Evolutionary conservation across 2,888 invertebrate genomes (phyloP).

Genomic region (Paralinhomoeus sp.): DNA sequence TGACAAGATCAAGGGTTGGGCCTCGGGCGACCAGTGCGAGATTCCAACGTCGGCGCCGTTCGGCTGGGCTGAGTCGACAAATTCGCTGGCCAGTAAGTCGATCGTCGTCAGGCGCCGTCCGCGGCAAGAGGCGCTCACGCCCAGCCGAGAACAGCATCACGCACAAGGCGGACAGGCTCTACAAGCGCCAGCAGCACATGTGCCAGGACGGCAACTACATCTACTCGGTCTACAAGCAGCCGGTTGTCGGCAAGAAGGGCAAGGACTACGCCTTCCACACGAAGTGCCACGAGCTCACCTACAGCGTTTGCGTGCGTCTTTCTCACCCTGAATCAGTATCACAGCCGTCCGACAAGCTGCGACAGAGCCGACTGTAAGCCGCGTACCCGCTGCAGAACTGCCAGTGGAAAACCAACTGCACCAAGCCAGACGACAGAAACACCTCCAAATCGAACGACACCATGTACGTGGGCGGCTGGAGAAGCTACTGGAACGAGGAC

Average conservation of each 20-base stretch:
- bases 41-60: not conserved
- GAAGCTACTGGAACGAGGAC: conserved; percentile 1
- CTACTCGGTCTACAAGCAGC: not conserved
- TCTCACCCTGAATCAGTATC: too few relatives aligned
- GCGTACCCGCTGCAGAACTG: too few relatives aligned
- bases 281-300: not conserved
- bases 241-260: not conserved
- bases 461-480: conserved; percentile 1
- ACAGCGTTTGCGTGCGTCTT: not conserved
- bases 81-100: not conserved
- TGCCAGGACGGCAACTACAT: conserved; percentile 1
- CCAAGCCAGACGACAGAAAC: not conserved
- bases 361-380: too few relatives aligned
- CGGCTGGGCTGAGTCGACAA: not conserved
- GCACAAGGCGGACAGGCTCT: not conserved
- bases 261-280: conserved; percentile 2
- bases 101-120: not conserved
- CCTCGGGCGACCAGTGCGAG: not conserved
- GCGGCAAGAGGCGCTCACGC: too few relatives aligned
- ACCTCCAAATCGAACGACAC: not conserved
- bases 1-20: not conserved
- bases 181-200: not conserved
- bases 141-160: not conserved
- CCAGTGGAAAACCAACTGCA: conserved; percentile 1
- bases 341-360: too few relatives aligned